These are phyloP conservation scores for Campoletis raptor DNA, from an alignment of 2,888 invertebrate species.

Conservation along the genomic window DNA sequence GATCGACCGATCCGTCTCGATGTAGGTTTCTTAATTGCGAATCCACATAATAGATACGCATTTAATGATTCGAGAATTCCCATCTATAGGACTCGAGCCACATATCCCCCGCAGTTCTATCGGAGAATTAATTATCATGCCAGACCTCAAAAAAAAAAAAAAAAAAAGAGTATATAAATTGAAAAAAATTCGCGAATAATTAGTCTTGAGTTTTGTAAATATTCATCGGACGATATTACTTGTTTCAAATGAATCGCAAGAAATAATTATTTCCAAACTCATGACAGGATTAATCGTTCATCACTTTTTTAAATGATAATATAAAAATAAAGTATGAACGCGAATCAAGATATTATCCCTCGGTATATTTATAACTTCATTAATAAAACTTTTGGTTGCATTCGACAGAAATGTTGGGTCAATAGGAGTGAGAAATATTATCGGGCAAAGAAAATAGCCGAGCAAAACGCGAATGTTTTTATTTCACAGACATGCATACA, in stretches of 20 bases:
- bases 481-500: slow-evolving; percentile 1
- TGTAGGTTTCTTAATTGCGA: slow-evolving; percentile 7
- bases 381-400: slow-evolving; percentile 48
- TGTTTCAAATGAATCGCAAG: not conserved
- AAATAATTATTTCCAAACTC: not conserved
- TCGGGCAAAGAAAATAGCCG: slow-evolving; percentile 17
- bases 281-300: slow-evolving; percentile 6
- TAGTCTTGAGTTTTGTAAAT: not conserved
- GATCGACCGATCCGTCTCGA: not conserved
- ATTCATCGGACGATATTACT: not conserved
- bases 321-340: not conserved
- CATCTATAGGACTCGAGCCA: not conserved
- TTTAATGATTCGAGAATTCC: slow-evolving; percentile 18
- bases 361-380: slow-evolving; percentile 32
- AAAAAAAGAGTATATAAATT: not conserved
- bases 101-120: not conserved
- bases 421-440: slow-evolving; percentile 33
- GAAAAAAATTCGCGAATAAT: not conserved
- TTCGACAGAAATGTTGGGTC: slow-evolving; percentile 18
- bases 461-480: slow-evolving; percentile 33
- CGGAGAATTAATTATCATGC: not conserved
- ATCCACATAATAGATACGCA: slow-evolving; percentile 4
- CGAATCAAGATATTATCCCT: not conserved
- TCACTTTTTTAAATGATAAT: not conserved
- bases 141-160: not conserved